Percentiles rank a stretch among this genome's conserved stretches.
These are phyloP conservation scores for Apeltes quadracus DNA, from an alignment of 2,113 vertebrate species.

Conservation along the genomic window DNA sequence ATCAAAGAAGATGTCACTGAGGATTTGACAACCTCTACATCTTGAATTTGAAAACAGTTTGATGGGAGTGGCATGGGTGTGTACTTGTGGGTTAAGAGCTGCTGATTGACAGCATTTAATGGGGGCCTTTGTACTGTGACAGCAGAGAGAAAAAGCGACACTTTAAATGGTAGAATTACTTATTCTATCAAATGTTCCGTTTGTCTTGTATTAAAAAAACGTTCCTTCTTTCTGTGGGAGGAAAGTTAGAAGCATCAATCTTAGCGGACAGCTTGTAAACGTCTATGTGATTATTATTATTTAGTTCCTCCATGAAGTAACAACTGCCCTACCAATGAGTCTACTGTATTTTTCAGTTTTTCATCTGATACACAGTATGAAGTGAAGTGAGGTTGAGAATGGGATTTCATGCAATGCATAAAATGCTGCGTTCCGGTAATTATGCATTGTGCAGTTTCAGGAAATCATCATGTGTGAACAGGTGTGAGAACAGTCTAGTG, in stretches of 20 bases:
- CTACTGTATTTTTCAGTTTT: not conserved
- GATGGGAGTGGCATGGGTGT: slow-evolving; percentile 41
- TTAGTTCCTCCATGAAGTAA: not conserved
- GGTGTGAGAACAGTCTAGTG: no score
- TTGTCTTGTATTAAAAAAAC: slow-evolving; percentile 26
- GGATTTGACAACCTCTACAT: slow-evolving; percentile 32
- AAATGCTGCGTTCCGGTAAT: not conserved
- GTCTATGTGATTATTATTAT: slow-evolving; percentile 15
- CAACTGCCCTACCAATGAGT: not conserved
- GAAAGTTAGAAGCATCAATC: slow-evolving; percentile 4
- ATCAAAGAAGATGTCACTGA: slow-evolving; percentile 52
- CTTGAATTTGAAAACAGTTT: slow-evolving; percentile 43
- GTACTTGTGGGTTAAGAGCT: slow-evolving; percentile 15
- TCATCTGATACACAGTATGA: not conserved
- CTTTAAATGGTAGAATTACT: slow-evolving; percentile 30
- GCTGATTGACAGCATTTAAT: slow-evolving; percentile 49
- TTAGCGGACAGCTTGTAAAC: slow-evolving; percentile 8
- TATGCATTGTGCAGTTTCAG: not conserved
- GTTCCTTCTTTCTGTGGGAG: not conserved
- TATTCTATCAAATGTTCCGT: slow-evolving; percentile 28
- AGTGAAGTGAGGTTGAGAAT: not conserved
- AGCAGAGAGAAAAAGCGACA: slow-evolving; percentile 13
- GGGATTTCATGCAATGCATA: not conserved
- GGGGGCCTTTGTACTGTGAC: slow-evolving; percentile 34
- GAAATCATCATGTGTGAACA: not conserved